These are phyloP conservation scores for Notarius quadriscutis DNA, from an alignment of 2,113 vertebrate genomes.

Conservation along the genomic window DNA sequence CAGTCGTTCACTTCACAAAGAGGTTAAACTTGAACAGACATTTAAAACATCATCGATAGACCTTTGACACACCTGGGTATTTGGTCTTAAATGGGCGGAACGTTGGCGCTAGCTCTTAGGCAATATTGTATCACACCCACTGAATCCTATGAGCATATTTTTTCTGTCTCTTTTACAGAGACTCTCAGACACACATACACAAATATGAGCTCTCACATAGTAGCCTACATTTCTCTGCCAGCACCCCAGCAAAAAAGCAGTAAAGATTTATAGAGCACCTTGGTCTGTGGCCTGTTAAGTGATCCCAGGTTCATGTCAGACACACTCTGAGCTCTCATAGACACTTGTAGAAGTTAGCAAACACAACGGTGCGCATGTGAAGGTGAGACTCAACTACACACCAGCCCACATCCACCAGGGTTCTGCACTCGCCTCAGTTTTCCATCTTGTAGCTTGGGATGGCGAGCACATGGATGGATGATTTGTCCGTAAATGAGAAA, in stretches of 20 bases:
- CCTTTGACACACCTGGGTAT: background rate
- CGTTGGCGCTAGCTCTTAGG: background rate
- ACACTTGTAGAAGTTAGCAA: conserved; percentile 47
- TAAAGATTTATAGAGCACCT: conserved; percentile 47
- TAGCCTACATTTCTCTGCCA: conserved; percentile 26
- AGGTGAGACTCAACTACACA: conserved; percentile 24
- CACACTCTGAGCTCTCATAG: conserved; percentile 45
- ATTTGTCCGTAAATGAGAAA: conserved; percentile 53
- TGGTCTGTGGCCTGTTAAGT: conserved; percentile 46
- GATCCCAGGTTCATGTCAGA: conserved; percentile 52
- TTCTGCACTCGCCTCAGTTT: conserved; percentile 12
- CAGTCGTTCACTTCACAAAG: background rate
- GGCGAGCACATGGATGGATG: conserved; percentile 7
- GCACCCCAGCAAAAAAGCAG: conserved; percentile 31
- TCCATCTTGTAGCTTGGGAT: conserved; percentile 39
- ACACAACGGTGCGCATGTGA: conserved; percentile 17
- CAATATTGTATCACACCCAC: background rate
- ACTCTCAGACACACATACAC: conserved; percentile 20
- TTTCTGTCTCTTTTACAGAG: background rate
- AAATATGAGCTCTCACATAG: conserved; percentile 10
- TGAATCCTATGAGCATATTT: background rate
- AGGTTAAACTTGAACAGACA: background rate
- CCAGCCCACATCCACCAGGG: conserved; percentile 25
- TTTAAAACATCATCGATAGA: conserved; percentile 8
- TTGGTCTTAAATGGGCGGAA: background rate